Percentiles rank a stretch among this genome's conserved stretches.
These are phyloP conservation scores for Neosilurus mollespiculum DNA, from an alignment of 2,797 vertebrate genomes.

Conservation along the genomic window DNA sequence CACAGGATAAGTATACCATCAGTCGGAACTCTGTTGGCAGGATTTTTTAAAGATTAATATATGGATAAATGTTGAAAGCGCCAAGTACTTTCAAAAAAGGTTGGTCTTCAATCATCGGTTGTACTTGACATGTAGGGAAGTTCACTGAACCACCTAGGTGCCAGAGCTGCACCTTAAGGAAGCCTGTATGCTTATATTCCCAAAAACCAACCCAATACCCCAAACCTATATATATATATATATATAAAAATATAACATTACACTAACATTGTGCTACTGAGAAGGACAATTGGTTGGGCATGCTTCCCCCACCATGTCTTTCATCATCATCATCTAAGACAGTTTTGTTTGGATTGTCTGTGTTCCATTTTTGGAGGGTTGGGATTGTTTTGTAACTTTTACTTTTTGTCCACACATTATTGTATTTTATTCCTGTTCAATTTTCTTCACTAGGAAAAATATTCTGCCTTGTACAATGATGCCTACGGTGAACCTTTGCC, in stretches of 20 bases:
- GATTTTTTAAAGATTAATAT: too few relatives aligned
- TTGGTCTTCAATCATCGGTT: too few relatives aligned
- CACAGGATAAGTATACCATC: too few relatives aligned
- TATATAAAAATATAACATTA: too few relatives aligned
- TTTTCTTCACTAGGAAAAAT: conserved; percentile 1
- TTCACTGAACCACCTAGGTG: too few relatives aligned
- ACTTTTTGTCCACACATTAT: not conserved
- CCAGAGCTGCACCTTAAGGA: too few relatives aligned
- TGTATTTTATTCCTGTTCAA: not conserved
- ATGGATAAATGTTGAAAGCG: too few relatives aligned
- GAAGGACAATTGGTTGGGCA: too few relatives aligned
- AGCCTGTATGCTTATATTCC: not conserved
- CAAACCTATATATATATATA: not conserved
- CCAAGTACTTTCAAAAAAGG: too few relatives aligned
- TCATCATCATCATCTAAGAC: not conserved
- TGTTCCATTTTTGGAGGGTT: not conserved
- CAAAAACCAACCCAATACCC: not conserved
- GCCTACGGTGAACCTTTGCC: conserved; percentile 6
- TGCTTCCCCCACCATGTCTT: not conserved
- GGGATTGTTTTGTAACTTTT: not conserved
- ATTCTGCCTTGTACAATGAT: not conserved
- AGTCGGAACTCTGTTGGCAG: too few relatives aligned
- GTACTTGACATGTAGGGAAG: too few relatives aligned
- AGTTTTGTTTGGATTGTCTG: not conserved
- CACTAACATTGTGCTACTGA: too few relatives aligned